phyloP scores from a whole-genome alignment of 2,888 invertebrate species.

The Andrena bicolor region DNA sequence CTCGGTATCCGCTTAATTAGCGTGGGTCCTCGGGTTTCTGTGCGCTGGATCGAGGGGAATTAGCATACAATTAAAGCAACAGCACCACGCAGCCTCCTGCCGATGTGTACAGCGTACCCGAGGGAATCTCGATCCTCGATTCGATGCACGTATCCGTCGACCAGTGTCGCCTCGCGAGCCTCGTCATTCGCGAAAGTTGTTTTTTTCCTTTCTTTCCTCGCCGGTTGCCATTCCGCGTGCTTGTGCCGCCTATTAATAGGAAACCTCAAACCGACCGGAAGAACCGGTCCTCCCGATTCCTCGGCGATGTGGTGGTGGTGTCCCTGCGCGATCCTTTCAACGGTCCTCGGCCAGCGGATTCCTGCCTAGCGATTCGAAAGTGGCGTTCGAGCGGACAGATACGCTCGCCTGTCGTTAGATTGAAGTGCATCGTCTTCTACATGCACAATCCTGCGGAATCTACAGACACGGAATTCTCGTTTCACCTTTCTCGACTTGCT shows the following conservation, averaged over 20 bases:
- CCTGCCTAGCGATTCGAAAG: conserved; percentile 22
- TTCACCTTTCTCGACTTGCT: background rate
- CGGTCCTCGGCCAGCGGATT: conserved; percentile 21
- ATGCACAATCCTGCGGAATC: background rate
- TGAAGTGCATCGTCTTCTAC: background rate
- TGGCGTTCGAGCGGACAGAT: background rate
- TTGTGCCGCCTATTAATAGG: conserved; percentile 66
- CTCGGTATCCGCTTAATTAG: conserved; percentile 62
- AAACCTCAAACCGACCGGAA: conserved; percentile 59
- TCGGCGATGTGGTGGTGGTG: background rate
- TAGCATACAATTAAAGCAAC: conserved; percentile 72
- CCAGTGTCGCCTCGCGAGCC: conserved; percentile 19
- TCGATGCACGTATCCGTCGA: conserved; percentile 59
- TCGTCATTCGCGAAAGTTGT: conserved; percentile 49
- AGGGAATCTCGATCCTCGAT: conserved; percentile 44
- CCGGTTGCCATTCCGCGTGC: conserved; percentile 54
- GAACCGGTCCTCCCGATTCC: conserved; percentile 62
- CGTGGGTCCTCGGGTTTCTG: conserved; percentile 5
- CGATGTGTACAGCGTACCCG: conserved; percentile 11
- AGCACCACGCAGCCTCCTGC: conserved; percentile 20
- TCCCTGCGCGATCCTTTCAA: background rate
- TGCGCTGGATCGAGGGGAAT: conserved; percentile 50
- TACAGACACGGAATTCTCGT: background rate
- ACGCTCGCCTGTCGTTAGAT: background rate
- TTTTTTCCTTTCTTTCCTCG: conserved; percentile 23